These are phyloP conservation scores for Tyria jacobaeae DNA, from an alignment of 2,888 invertebrate genomes.

Conservation along the genomic window DNA sequence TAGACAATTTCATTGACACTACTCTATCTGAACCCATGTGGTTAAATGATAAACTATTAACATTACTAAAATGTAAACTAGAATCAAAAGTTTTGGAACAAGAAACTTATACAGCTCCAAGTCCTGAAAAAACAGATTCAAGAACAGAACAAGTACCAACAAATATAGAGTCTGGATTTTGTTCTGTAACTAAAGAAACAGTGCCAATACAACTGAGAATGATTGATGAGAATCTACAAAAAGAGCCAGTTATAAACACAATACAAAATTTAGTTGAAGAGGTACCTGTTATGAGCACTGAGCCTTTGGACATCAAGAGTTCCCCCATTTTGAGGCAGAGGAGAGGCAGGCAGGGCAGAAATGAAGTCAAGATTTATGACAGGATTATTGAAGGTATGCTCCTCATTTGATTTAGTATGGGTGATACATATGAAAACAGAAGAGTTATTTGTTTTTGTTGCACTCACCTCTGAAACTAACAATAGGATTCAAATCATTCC, in stretches of 20 bases:
- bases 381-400: slow-evolving; percentile 78
- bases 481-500: no score
- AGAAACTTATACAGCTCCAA: slow-evolving; percentile 5
- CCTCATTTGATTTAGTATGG: no score
- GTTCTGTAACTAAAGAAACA: slow-evolving; percentile 51
- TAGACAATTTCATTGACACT: slow-evolving; percentile 80
- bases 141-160: slow-evolving; percentile 29
- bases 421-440: no score
- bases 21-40: slow-evolving; percentile 83
- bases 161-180: slow-evolving; percentile 52
- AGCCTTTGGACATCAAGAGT: slow-evolving; percentile 79
- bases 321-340: slow-evolving; percentile 73
- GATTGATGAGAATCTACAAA: slow-evolving; percentile 42
- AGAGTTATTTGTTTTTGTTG: no score
- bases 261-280: slow-evolving; percentile 56
- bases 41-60: slow-evolving; percentile 76
- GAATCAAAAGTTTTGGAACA: slow-evolving; percentile 23
- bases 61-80: slow-evolving; percentile 60
- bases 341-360: slow-evolving; percentile 76
- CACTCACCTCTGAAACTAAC: no score
- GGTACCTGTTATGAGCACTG: slow-evolving; percentile 51
- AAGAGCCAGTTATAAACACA: slow-evolving; percentile 36
- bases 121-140: slow-evolving; percentile 7
- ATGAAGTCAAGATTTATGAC: slow-evolving; percentile 84
- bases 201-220: slow-evolving; percentile 51